A percentile compares a stretch with the other conserved stretches of the same genome.
Conservation (phyloP, 2,797 vertebrate genomes). For the Adrianichthys oophorus region DNA sequence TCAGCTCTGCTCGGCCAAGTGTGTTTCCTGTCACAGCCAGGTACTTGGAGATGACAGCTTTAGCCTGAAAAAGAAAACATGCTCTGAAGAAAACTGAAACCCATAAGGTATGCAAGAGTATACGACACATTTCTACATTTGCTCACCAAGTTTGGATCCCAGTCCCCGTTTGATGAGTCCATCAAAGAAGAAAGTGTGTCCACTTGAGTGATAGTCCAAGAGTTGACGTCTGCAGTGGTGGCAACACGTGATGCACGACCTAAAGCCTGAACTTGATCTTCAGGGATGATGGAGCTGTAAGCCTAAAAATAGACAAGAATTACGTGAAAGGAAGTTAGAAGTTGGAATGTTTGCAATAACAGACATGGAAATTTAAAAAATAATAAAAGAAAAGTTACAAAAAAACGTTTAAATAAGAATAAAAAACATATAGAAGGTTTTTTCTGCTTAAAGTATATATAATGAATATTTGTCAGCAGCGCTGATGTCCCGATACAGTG, state of each 20-base stretch:
- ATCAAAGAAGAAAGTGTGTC: slow-evolving; percentile 74
- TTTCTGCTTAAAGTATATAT: too few species aligned
- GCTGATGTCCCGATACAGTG: too few species aligned
- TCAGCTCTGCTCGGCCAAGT: slow-evolving; percentile 66
- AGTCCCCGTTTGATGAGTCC: slow-evolving; percentile 53
- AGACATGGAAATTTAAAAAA: neutral
- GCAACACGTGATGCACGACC: slow-evolving; percentile 66
- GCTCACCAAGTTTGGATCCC: slow-evolving; percentile 66
- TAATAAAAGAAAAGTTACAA: neutral
- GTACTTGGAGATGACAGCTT: slow-evolving; percentile 71
- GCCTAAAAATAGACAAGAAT: slow-evolving; percentile 46
- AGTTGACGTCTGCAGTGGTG: slow-evolving; percentile 49
- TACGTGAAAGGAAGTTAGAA: neutral
- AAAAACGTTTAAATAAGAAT: too few species aligned
- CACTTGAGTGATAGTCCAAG: slow-evolving; percentile 68
- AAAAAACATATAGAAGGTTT: too few species aligned
- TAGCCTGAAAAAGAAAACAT: slow-evolving; percentile 46
- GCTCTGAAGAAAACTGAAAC: too few species aligned
- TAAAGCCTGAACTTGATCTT: slow-evolving; percentile 64
- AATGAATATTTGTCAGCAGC: too few species aligned
- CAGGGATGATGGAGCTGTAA: slow-evolving; percentile 58
- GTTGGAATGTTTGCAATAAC: neutral
- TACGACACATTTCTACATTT: neutral
- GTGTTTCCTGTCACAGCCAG: slow-evolving; percentile 54
- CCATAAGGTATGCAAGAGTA: rapidly evolving